Base-by-base conservation (phyloP, 2,888 invertebrate genomes). In the Nesidiocoris tenuis region DNA sequence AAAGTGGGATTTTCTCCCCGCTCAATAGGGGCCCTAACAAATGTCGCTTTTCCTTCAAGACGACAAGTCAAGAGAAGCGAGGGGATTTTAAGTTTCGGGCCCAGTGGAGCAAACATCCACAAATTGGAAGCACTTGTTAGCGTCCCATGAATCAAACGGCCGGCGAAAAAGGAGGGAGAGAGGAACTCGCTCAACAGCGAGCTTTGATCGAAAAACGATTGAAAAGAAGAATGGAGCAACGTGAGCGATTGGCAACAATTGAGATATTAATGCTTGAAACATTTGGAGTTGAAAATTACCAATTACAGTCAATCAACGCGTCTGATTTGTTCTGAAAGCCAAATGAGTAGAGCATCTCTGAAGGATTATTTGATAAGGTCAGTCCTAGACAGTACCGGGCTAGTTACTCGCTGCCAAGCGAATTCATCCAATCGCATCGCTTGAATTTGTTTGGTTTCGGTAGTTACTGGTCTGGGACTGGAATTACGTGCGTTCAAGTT, bases 91-190 rank as follows among this genome's bases (percentile, higher is more conserved):
- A 65, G 19, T 39, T 39, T 39, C 39, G 39, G 17, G 65, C 65
- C 19, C 65, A 17, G 1, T 39, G 39, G 18, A 65, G 65, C 65
- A 65, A n/a, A 65, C 54, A 39, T 65, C 25, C 63, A 39, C 19
- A 24, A 56, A 67, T 67, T 56, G 67, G 22, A 22, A 54, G 55
- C 67, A 56, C 67, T 56, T 67, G 67, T 67, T 66, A 67, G 55
- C 23, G 9, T 21, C 54, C 67, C 21, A 67, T 67, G 67, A 67
- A 67, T 67, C 67, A 67, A 67, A 67, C 22, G 39, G 39, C 5
- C 5, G 12, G 3, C 39, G 39, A 39, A 12, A 39, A 39, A 39
- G 39, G n/a, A 56, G 21, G 54, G 54, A 66, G 22, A 66, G 55
- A 56, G 56, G 16, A 18, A 39, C 18, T 39, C 65, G 54, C 9